phyloP scores from a whole-genome alignment of 2,888 invertebrate genomes.

The Drosophila vallismaia region DNA sequence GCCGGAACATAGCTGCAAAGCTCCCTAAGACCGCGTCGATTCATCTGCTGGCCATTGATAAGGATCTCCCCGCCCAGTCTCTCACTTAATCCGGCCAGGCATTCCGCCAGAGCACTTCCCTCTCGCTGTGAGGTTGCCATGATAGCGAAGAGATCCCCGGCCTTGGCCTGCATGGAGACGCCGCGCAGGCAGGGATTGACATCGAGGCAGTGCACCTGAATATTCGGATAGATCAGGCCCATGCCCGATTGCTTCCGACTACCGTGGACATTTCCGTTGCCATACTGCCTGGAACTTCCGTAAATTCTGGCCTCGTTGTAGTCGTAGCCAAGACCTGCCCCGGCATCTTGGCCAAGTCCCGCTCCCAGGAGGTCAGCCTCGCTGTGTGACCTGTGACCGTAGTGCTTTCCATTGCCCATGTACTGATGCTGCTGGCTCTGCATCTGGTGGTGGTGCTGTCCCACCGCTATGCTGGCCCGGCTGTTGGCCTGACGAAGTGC shows the following conservation, averaged over 20 bases:
- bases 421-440: slow-evolving; percentile 68
- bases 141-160: slow-evolving; percentile 95
- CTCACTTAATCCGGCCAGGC: slow-evolving; percentile 90
- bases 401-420: slow-evolving; percentile 81
- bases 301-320: slow-evolving; percentile 82
- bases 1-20: slow-evolving; percentile 86
- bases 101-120: slow-evolving; percentile 93
- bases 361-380: slow-evolving; percentile 93
- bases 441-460: slow-evolving; percentile 79
- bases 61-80: slow-evolving; percentile 91
- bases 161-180: slow-evolving; percentile 94
- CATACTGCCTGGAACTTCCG: slow-evolving; percentile 72
- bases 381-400: slow-evolving; percentile 89
- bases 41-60: slow-evolving; percentile 93
- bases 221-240: slow-evolving; percentile 84
- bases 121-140: slow-evolving; percentile 95
- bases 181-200: slow-evolving; percentile 89
- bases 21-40: slow-evolving; percentile 88
- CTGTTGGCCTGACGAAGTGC: slow-evolving; percentile 90
- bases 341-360: slow-evolving; percentile 83
- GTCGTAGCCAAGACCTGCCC: slow-evolving; percentile 72
- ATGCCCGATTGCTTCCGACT: slow-evolving; percentile 81
- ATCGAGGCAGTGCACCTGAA: slow-evolving; percentile 88
- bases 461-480: slow-evolving; percentile 85
- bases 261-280: slow-evolving; percentile 22